phyloP scores from a whole-genome alignment of 2,888 invertebrate species.

The Chelonus formosanus region DNA sequence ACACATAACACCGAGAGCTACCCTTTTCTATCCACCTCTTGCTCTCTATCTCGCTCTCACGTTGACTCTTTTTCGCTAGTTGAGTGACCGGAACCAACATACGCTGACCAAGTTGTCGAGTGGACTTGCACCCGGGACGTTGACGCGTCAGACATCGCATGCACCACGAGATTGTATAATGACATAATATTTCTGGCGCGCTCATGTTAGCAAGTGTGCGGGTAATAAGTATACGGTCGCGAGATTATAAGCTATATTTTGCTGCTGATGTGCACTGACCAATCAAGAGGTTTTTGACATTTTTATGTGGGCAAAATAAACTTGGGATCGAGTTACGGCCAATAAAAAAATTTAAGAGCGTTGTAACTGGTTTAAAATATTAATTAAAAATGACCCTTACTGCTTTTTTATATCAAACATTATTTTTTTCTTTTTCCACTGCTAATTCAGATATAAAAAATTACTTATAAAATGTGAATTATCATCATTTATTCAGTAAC shows the following conservation, averaged over 20 bases:
- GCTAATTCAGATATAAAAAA: too few relatives aligned
- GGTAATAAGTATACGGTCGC: constrained; percentile 26
- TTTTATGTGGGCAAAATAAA: too few relatives aligned
- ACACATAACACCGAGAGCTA: constrained; percentile 17
- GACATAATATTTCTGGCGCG: constrained; percentile 63
- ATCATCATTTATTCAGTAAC: too few relatives aligned
- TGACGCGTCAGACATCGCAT: constrained; percentile 51
- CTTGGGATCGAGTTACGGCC: too few relatives aligned
- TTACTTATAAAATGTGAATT: too few relatives aligned
- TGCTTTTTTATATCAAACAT: too few relatives aligned
- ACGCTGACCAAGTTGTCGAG: constrained; percentile 32
- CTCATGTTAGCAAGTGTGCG: constrained; percentile 47
- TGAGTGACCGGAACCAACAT: constrained; percentile 31
- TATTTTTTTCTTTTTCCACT: too few relatives aligned
- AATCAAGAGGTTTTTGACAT: too few relatives aligned
- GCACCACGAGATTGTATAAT: constrained; percentile 62
- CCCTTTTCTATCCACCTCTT: not conserved
- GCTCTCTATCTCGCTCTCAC: not conserved
- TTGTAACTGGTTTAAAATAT: too few relatives aligned
- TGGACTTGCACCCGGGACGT: constrained; percentile 27
- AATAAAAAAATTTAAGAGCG: too few relatives aligned
- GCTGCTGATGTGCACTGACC: too few relatives aligned
- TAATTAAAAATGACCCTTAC: too few relatives aligned
- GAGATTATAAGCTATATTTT: not conserved
- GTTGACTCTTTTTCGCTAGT: constrained; percentile 1